Conservation (phyloP, 2,888 invertebrate genomes). For the Rhagium mordax region DNA sequence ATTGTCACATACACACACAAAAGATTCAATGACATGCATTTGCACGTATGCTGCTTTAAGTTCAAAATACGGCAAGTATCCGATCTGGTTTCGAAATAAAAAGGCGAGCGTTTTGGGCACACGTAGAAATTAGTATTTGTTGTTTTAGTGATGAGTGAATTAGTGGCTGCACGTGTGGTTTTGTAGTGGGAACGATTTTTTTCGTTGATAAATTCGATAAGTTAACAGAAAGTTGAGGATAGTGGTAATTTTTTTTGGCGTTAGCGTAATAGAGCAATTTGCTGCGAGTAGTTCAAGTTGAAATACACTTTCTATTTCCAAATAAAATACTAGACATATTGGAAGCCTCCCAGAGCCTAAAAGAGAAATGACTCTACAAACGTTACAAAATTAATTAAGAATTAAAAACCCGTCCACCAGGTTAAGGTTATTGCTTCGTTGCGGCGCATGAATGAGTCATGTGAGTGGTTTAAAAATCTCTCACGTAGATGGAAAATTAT, state of each 20-base stretch:
- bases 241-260: no score
- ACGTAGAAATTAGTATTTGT: not conserved
- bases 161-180: not conserved
- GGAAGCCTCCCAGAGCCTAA: not conserved
- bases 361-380: not conserved
- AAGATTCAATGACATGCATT: slow-evolving; percentile 41
- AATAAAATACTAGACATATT: not conserved
- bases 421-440: slow-evolving; percentile 15
- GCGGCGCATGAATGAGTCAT: slow-evolving; percentile 1
- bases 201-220: no score
- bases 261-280: not conserved
- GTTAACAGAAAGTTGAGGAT: no score
- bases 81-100: no score
- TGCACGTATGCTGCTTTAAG: slow-evolving; percentile 46
- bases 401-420: not conserved
- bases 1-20: not conserved
- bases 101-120: no score
- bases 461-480: slow-evolving; percentile 6
- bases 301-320: slow-evolving; percentile 13
- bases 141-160: slow-evolving; percentile 2
- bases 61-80: slow-evolving; percentile 39
- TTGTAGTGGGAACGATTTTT: not conserved
- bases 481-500: not conserved
- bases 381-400: not conserved
- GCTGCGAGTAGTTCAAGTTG: not conserved